Percentiles rank a stretch among this genome's conserved stretches.
Evolutionary conservation across 2,888 invertebrate species (phyloP).

Genomic region (Sarcophaga carnaria): DNA sequence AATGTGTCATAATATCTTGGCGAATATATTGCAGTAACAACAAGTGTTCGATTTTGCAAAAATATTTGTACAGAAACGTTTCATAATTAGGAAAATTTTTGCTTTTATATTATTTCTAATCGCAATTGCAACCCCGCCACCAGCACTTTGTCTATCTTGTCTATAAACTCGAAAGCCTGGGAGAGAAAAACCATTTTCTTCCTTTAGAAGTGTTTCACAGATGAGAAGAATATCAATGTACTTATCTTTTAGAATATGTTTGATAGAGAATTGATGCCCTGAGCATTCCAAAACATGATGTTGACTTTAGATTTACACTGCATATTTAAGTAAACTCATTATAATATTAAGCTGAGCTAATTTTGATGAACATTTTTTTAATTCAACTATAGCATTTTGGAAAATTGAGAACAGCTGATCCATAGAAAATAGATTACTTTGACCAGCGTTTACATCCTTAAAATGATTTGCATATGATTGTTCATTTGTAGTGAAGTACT

Average conservation of each 20-base stretch:
- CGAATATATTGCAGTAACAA: constrained; percentile 5
- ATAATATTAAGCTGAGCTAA: constrained; percentile 3
- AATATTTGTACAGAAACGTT: not conserved
- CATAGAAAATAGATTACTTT: not conserved
- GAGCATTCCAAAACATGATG: constrained; percentile 16
- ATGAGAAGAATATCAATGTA: not conserved
- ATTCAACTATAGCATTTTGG: not conserved
- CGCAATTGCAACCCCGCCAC: constrained; percentile 6
- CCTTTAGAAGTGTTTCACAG: constrained; percentile 16
- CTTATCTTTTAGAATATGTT: constrained; percentile 28
- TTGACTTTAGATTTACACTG: not conserved
- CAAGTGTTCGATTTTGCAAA: not conserved
- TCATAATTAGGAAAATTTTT: not conserved
- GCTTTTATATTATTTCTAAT: not conserved
- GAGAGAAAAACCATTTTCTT: not conserved
- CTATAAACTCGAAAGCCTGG: constrained; percentile 1
- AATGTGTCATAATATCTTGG: not conserved
- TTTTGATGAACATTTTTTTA: not conserved
- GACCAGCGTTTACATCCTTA: not conserved
- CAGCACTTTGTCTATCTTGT: not conserved
- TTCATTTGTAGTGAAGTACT: not conserved
- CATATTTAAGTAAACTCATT: constrained; percentile 5
- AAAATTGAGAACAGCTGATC: constrained; percentile 22
- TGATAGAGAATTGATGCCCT: constrained; percentile 10
- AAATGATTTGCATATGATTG: not conserved